These are phyloP conservation scores for Dryobates pubescens DNA, from an alignment of 2,797 vertebrate species.

Conservation along the genomic window DNA sequence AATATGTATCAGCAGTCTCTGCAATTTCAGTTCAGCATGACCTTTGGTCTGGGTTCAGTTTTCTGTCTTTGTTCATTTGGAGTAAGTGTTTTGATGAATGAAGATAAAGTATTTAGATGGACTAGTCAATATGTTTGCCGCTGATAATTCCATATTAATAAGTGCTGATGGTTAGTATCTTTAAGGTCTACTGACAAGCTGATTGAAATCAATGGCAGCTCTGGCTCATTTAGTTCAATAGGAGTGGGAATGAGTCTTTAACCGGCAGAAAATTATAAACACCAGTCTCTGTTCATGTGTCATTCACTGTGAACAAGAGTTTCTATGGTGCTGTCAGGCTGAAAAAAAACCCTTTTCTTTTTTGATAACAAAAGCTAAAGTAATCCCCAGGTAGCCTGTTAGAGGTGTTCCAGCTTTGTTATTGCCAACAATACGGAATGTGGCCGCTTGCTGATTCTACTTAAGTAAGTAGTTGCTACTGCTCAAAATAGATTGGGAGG, in stretches of 20 bases:
- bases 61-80: constrained; percentile 56
- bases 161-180: constrained; percentile 46
- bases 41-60: constrained; percentile 50
- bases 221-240: constrained; percentile 60
- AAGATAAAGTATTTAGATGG: constrained; percentile 59
- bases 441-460: constrained; percentile 29
- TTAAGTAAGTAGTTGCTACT: constrained; percentile 45
- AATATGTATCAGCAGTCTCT: neutral
- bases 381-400: constrained; percentile 64
- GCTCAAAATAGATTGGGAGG: constrained; percentile 21
- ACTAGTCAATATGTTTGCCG: constrained; percentile 56
- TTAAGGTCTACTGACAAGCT: constrained; percentile 44
- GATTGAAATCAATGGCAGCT: constrained; percentile 64
- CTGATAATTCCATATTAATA: constrained; percentile 70
- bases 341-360: constrained; percentile 48
- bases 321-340: constrained; percentile 59
- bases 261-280: constrained; percentile 56
- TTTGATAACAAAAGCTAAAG: constrained; percentile 43
- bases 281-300: constrained; percentile 39
- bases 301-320: constrained; percentile 31
- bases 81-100: constrained; percentile 58
- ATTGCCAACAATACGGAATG: constrained; percentile 40
- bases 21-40: constrained; percentile 45
- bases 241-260: constrained; percentile 50
- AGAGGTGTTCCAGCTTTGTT: constrained; percentile 65